These are phyloP conservation scores for Oryzias dopingdopingensis DNA, from an alignment of 2,797 vertebrate species.

Conservation along the genomic window DNA sequence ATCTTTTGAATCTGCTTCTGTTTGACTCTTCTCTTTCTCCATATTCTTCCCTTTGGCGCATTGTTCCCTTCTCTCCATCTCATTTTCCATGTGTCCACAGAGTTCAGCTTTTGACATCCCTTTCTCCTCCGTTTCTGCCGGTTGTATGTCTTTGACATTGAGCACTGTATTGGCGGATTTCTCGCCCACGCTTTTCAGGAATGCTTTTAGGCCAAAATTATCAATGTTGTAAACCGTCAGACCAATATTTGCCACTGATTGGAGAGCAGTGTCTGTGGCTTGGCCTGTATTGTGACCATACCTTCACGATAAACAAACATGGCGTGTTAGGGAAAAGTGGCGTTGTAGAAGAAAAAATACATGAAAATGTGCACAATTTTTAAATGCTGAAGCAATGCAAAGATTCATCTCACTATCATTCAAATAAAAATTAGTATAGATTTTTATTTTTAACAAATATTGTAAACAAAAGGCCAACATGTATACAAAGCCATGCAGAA, in stretches of 20 bases:
- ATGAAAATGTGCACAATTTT: not conserved
- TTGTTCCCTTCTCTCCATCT: not conserved
- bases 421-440: too few species aligned
- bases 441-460: too few species aligned
- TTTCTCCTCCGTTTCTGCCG: conserved; percentile 5
- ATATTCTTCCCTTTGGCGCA: not conserved
- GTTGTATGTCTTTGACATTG: conserved; percentile 58
- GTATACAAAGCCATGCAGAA: not conserved
- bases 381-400: not conserved
- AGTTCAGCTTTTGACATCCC: conserved; percentile 10
- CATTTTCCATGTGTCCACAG: conserved; percentile 5
- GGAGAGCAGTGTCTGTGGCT: conserved; percentile 83
- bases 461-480: too few species aligned
- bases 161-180: conserved; percentile 77
- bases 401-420: too few species aligned
- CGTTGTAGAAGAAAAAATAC: conserved; percentile 9
- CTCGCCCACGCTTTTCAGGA: conserved; percentile 83
- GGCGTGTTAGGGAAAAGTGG: conserved; percentile 2
- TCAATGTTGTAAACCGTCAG: conserved; percentile 87
- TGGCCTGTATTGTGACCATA: conserved; percentile 85
- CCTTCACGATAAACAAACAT: conserved; percentile 71
- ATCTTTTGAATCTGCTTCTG: conserved; percentile 8
- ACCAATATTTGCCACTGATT: conserved; percentile 85
- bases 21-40: conserved; percentile 6
- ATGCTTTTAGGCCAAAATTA: conserved; percentile 82